These are phyloP conservation scores for Pygmarrhopalites habei DNA, from an alignment of 1,140 invertebrate genomes.

Conservation along the genomic window DNA sequence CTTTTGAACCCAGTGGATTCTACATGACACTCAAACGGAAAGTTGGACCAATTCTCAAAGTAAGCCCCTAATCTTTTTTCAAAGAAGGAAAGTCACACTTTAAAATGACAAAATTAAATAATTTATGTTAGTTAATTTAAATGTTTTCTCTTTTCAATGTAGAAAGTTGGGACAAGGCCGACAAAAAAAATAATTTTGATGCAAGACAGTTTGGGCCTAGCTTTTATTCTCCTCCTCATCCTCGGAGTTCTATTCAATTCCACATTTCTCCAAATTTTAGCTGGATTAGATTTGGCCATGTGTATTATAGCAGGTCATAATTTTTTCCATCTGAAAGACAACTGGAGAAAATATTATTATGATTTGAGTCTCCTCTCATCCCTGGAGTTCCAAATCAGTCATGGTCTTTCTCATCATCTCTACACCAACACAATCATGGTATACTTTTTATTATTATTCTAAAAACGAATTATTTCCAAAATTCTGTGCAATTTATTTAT, in stretches of 20 bases:
- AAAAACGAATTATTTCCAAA: neutral
- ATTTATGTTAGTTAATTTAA: constrained; percentile 10
- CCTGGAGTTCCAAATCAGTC: constrained; percentile 67
- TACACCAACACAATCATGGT: constrained; percentile 65
- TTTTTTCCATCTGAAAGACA: constrained; percentile 71
- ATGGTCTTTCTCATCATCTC: constrained; percentile 69
- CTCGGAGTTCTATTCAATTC: constrained; percentile 14
- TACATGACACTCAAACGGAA: constrained; percentile 35
- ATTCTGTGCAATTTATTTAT: neutral
- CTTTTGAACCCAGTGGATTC: constrained; percentile 36
- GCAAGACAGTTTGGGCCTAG: constrained; percentile 32
- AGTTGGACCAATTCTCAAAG: constrained; percentile 37
- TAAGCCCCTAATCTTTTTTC: constrained; percentile 22
- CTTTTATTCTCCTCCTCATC: constrained; percentile 21
- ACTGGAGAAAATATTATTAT: constrained; percentile 73
- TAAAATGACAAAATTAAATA: constrained; percentile 45
- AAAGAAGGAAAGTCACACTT: too few relatives aligned
- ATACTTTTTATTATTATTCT: neutral
- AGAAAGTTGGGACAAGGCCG: constrained; percentile 40
- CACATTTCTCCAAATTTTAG: constrained; percentile 39
- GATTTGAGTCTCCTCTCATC: constrained; percentile 59
- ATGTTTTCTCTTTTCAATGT: constrained; percentile 22
- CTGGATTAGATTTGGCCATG: constrained; percentile 53
- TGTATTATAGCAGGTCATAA: constrained; percentile 62
- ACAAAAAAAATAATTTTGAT: constrained; percentile 28